Evolutionary conservation across 2,888 invertebrate genomes (phyloP), one percentile per base, ranked within the genome.

Genomic region (Lobophora halterata): DNA sequence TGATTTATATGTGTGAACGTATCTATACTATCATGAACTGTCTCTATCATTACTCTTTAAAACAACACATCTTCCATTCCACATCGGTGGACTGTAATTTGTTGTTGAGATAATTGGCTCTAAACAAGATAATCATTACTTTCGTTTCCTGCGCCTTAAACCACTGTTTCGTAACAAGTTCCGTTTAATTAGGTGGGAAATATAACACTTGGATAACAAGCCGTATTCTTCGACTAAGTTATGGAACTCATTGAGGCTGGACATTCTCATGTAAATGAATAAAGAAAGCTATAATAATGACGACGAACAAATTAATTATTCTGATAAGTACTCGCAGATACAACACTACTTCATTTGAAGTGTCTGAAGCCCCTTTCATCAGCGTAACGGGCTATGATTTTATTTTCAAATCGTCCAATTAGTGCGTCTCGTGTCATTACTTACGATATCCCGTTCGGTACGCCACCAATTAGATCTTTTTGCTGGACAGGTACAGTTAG

Each of bases 401-500:
- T 41, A 46, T 49, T 40, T 46, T 39, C 21, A 41, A 47, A 49
- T 44, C 35, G 20, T 31, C 49, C 52, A 52, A 52, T 52, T 52
- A 52, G 46, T 33, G 29, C 32, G 21, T 20, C 14, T 31, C 9
- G 32, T 35, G 39, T 38, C 37, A 30, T 50, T 46, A 45, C 43
- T 40, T 33, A 33, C 33, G 33, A 46, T 49, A 61, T 60, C 63
- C 59, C 63, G 58, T 64, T 63, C 55, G 50, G 71, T 42, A 42
- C 31, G 36, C 36, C 36, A 36, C 36, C 76, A 77, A 79, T 79
- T 79, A 79, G 71, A 73, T 53, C 57, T 74, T 77, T 76, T 76
- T 77, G 65, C 71, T 29, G 46, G 53, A 62, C 53, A 52, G 58
- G 58, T 77, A 79, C 81, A 71, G 80, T 79, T 81, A 80, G 65